Percentiles rank a stretch among this genome's conserved stretches.
These are phyloP conservation scores for Porites evermanni DNA, from an alignment of 92 coral and sea anemone genomes.

Conservation along the genomic window DNA sequence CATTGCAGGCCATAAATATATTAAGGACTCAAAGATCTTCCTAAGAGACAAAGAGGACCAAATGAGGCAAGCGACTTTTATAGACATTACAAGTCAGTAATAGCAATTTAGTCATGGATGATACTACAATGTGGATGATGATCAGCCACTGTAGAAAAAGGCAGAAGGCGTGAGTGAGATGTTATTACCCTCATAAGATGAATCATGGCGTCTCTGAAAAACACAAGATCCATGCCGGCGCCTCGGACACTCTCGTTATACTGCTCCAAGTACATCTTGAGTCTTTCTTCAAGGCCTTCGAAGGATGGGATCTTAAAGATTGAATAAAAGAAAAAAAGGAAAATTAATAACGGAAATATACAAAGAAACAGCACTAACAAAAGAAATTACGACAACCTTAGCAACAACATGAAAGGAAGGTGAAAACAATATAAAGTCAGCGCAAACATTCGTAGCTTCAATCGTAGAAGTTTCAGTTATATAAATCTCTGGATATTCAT, in stretches of 20 bases:
- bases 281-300: slow-evolving; percentile 77
- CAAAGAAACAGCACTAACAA: too few relatives aligned
- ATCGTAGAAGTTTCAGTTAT: too few relatives aligned
- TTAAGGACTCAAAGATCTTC: too few relatives aligned
- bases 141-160: not conserved
- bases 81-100: not conserved
- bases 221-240: slow-evolving; percentile 98
- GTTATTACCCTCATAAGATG: slow-evolving; percentile 86
- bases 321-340: not conserved
- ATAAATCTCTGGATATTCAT: not conserved
- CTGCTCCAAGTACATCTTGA: slow-evolving; percentile 86
- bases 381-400: not conserved
- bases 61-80: not conserved
- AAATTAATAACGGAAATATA: not conserved
- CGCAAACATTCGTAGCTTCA: too few relatives aligned
- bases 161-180: not conserved
- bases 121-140: not conserved
- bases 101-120: too few relatives aligned
- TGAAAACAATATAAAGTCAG: too few relatives aligned
- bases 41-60: not conserved
- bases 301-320: slow-evolving; percentile 85
- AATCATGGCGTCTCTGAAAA: slow-evolving; percentile 97
- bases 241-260: slow-evolving; percentile 96
- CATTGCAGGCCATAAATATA: too few relatives aligned
- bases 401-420: too few relatives aligned